A percentile compares a stretch with the other conserved stretches of the same genome.
phyloP scores from a whole-genome alignment of 23 tunicate genomes.

The Botrylloides violaceus region DNA sequence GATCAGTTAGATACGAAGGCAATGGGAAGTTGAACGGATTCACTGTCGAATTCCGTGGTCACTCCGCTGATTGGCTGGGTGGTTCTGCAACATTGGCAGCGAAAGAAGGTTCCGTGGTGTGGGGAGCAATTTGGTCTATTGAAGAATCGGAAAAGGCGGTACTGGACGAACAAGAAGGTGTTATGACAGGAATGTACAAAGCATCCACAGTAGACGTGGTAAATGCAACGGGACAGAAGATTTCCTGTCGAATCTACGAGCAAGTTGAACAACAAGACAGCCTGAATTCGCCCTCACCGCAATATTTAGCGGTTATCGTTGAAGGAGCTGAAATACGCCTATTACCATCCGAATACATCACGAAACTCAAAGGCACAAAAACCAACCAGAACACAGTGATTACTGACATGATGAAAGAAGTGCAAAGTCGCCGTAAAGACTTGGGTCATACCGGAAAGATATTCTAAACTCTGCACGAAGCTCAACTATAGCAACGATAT shows the following conservation, averaged over 20 bases:
- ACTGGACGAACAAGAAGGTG: conserved; percentile 11
- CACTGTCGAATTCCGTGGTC: not conserved
- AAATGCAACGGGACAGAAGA: too few species aligned
- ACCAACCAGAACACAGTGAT: not conserved
- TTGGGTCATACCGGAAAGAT: not conserved
- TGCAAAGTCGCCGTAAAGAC: not conserved
- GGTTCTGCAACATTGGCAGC: conserved; percentile 20
- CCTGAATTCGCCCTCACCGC: not conserved
- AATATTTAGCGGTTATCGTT: conserved; percentile 7
- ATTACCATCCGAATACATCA: conserved; percentile 6
- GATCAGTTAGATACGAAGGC: not conserved
- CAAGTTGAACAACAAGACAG: not conserved
- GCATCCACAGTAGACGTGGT: not conserved
- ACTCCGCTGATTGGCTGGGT: conserved; percentile 5
- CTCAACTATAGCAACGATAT: too few species aligned
- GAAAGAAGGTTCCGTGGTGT: not conserved
- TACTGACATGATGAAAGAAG: not conserved
- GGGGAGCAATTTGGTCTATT: conserved; percentile 19
- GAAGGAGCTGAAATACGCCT: conserved; percentile 7
- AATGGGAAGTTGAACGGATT: not conserved
- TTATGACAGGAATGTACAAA: not conserved
- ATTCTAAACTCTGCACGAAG: conserved; percentile 1
- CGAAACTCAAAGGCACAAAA: not conserved
- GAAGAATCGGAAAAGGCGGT: not conserved
- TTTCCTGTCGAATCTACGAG: conserved; percentile 2